Evolutionary conservation across 2,797 vertebrate genomes (phyloP).

Genomic region (Halcyon leucocephala): DNA sequence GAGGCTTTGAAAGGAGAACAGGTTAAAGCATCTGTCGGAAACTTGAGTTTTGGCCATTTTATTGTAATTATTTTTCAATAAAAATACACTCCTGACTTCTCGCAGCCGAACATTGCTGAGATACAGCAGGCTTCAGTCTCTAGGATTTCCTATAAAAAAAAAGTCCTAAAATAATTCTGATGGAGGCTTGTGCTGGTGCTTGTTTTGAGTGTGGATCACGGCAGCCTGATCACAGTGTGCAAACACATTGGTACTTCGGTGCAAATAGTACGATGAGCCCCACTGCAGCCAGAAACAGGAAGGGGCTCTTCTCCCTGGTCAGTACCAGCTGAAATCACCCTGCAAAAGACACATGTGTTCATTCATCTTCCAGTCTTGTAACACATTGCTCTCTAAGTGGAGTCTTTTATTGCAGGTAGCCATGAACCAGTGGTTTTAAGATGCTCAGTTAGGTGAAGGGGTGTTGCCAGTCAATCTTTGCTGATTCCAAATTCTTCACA

Average conservation of each 20-base stretch:
- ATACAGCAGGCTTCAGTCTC: not conserved
- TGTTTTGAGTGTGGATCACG: rapidly evolving
- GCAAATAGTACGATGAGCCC: not conserved
- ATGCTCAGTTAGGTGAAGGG: no score
- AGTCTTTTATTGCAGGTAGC: not conserved
- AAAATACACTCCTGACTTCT: not conserved
- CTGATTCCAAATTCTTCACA: not conserved
- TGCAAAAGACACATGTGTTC: rapidly evolving
- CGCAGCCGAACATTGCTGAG: not conserved
- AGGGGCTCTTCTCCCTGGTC: no score
- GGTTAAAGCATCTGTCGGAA: not conserved
- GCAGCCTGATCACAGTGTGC: not conserved
- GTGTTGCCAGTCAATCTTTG: not conserved
- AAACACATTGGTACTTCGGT: not conserved
- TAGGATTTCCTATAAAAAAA: no score
- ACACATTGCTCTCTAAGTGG: no score
- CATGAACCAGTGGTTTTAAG: rapidly evolving
- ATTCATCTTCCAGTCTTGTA: not conserved
- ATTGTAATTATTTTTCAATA: not conserved
- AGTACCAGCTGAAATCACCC: rapidly evolving
- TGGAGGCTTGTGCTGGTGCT: not conserved
- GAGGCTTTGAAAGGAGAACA: not conserved
- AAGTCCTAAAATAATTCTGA: not conserved
- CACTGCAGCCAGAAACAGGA: rapidly evolving
- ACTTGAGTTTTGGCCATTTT: not conserved